Evolutionary conservation across 2,113 vertebrate species (phyloP).

Genomic region (Isurus oxyrinchus): DNA sequence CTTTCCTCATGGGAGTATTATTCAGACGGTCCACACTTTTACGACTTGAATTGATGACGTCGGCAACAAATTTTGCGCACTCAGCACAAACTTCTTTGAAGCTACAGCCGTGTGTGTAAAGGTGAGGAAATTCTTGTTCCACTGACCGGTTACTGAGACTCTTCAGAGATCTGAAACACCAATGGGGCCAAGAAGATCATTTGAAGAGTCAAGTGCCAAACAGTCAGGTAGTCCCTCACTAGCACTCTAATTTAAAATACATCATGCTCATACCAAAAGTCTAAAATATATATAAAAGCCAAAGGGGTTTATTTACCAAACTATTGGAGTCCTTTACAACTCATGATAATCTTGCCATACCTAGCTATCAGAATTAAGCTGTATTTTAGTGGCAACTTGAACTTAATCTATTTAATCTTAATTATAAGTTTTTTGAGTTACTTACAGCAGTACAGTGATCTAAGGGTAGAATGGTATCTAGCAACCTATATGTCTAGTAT

Average conservation of each 20-base stretch:
- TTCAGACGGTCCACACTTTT: conserved; percentile 83
- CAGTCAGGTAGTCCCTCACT: not conserved
- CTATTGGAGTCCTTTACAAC: not conserved
- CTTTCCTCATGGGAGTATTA: conserved; percentile 56
- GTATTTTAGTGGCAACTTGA: not conserved
- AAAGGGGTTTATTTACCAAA: not conserved
- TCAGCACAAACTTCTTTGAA: conserved; percentile 80
- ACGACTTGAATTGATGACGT: conserved; percentile 83
- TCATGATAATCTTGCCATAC: too few relatives aligned
- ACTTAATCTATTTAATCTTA: not conserved
- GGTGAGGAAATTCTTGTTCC: conserved; percentile 88
- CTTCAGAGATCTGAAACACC: conserved; percentile 63
- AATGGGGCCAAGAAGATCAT: not conserved
- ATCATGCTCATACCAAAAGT: not conserved
- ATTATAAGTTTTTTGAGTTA: not conserved
- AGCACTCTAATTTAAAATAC: not conserved
- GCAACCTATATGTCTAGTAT: not conserved
- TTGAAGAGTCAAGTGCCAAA: not conserved
- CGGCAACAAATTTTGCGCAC: conserved; percentile 79
- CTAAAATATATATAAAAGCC: not conserved
- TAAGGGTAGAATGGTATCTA: not conserved
- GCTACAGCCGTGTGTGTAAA: conserved; percentile 79
- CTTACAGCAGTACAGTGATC: not conserved
- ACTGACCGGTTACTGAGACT: conserved; percentile 67
- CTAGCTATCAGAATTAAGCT: not conserved